Base-by-base conservation (phyloP, 2,888 invertebrate species). In the Pharmacophagus antenor region DNA sequence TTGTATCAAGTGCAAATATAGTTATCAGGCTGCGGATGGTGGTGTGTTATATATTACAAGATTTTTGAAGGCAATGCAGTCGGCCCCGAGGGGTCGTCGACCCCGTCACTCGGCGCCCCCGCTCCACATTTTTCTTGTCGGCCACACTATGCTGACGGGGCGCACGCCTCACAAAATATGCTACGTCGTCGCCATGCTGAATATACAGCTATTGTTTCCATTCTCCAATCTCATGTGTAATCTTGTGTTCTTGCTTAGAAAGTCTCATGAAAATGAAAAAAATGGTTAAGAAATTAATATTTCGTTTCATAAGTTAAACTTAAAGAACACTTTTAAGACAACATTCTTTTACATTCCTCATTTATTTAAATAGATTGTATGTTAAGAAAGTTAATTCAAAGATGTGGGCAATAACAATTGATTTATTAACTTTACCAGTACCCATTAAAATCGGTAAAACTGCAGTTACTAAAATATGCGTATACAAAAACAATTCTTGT, bases 121-220 rank as follows among this genome's bases (percentile, higher is more conserved):
- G 79, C 79, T 81, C 82, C 79, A 82, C 77, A 86, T 85, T 87
- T 88, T 87, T 86, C 86, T 87, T 85, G 83, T 85, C 84, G 86
- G 87, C 85, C 88, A 84, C 78, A 58, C 78, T 73, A 74, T 79
- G 76, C 76, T 77, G 77, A 74, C 77, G 71, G 71, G 76, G 75
- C 72, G 72, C 72, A 70, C 73, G 76, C 41, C 49, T 56, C 74
- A 70, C 73, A 69, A 80, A 87, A 84, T 85, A 74, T 83, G 83
- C 84, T 79, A 70, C 79, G 82, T 84, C 79, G 82, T 84, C 80
- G 74, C 80, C 77, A 79, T 81, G 74, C 80, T 82, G 82, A 85
- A 83, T 84, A 82, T 78, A 77, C 77, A 76, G 77, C 81, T 72
- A 86, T 88, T 88, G 85, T 88, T 83, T 84, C 73, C 79, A 71